phyloP scores from a whole-genome alignment of 53 echinoderm and acorn worm species.

The Patiria pectinifera region DNA sequence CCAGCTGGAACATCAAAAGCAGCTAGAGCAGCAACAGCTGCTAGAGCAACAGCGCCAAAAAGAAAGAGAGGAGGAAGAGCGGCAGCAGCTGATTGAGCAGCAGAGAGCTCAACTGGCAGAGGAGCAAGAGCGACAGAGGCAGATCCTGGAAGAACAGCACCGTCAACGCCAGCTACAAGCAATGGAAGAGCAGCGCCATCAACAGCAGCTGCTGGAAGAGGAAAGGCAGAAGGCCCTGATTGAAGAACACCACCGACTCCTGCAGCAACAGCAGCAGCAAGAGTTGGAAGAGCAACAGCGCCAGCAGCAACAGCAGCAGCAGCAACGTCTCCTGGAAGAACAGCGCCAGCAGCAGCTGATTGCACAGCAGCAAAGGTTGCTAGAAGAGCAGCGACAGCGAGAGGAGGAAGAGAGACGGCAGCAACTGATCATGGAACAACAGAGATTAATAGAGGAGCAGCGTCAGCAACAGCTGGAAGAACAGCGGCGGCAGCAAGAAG shows the following conservation, averaged over 20 bases:
- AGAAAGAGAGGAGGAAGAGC: not conserved
- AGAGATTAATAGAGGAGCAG: conserved; percentile 27
- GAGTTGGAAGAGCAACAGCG: conserved; percentile 35
- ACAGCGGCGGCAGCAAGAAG: conserved; percentile 63
- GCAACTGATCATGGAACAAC: conserved; percentile 37
- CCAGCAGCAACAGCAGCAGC: conserved; percentile 12
- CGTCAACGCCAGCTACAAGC: conserved; percentile 14
- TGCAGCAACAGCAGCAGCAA: conserved; percentile 44
- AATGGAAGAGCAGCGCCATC: conserved; percentile 43
- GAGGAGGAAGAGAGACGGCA: conserved; percentile 25
- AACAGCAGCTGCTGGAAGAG: conserved; percentile 45
- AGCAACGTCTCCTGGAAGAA: conserved; percentile 31
- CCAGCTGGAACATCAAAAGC: conserved; percentile 16
- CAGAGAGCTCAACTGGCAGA: conserved; percentile 16
- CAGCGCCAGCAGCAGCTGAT: conserved; percentile 48
- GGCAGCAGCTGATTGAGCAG: conserved; percentile 39
- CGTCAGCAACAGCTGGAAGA: conserved; percentile 75
- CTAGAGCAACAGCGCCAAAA: conserved; percentile 22
- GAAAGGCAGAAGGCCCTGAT: conserved; percentile 26
- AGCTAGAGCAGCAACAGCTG: conserved; percentile 27
- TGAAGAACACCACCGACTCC: conserved; percentile 47
- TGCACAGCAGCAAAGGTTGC: conserved; percentile 51
- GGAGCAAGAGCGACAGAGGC: conserved; percentile 22
- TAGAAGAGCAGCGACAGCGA: conserved; percentile 34
- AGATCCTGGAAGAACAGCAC: conserved; percentile 19